Percentiles rank a stretch among this genome's conserved stretches.
phyloP scores from a whole-genome alignment of 2,888 invertebrate species.

The Bellardia pandia region DNA sequence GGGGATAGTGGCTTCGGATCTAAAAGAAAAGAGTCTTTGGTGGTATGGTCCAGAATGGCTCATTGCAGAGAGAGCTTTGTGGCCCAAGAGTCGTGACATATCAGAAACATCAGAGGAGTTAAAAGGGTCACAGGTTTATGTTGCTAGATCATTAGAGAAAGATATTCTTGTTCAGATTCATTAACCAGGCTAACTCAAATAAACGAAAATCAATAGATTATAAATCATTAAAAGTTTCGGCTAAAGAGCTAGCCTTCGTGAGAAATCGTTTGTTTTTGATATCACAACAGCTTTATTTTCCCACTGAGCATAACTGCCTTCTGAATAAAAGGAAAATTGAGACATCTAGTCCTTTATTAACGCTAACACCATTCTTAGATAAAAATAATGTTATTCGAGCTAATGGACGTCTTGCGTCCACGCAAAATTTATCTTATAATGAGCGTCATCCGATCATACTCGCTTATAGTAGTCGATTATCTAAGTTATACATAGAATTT shows the following conservation, averaged over 20 bases:
- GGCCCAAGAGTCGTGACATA: too few relatives aligned
- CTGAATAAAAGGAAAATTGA: too few relatives aligned
- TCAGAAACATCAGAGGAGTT: too few relatives aligned
- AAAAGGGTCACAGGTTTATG: too few relatives aligned
- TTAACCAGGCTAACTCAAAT: neutral
- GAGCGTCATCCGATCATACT: neutral
- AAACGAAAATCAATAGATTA: neutral
- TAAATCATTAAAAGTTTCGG: neutral
- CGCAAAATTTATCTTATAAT: neutral
- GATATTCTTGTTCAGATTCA: slow-evolving; percentile 3
- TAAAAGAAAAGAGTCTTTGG: too few relatives aligned
- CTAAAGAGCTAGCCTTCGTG: neutral
- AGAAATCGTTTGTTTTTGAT: neutral
- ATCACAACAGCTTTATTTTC: too few relatives aligned
- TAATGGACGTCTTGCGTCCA: neutral
- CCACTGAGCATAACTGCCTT: too few relatives aligned
- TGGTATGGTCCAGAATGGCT: too few relatives aligned
- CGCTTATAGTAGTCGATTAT: neutral
- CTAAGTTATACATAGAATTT: slow-evolving; percentile 12
- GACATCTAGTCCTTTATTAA: neutral
- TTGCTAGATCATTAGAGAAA: neutral
- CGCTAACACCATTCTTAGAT: neutral
- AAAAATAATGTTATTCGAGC: slow-evolving; percentile 6
- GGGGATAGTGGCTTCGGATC: neutral
- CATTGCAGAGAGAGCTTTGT: too few relatives aligned